Conservation (phyloP, 2,113 vertebrate species). For the Scomber japonicus region DNA sequence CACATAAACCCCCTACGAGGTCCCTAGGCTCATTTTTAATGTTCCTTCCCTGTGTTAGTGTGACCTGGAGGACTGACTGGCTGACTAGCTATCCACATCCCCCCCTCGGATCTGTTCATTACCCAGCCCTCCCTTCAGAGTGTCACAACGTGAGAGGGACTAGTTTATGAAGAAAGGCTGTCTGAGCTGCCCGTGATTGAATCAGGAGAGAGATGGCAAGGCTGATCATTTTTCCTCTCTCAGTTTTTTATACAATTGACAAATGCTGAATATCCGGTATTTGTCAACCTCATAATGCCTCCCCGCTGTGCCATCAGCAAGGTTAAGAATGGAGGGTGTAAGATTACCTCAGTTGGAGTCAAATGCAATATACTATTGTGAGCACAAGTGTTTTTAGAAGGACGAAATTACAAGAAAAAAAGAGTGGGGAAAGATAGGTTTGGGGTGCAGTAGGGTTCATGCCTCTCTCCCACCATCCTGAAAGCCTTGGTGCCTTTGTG, state of each 20-base stretch:
- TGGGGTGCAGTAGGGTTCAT: constrained; percentile 31
- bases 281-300: constrained; percentile 45
- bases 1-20: constrained; percentile 79
- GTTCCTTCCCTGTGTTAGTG: constrained; percentile 67
- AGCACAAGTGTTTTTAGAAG: constrained; percentile 40
- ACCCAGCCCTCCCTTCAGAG: constrained; percentile 76
- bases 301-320: constrained; percentile 42
- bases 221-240: constrained; percentile 48
- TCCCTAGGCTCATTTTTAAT: constrained; percentile 77
- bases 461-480: constrained; percentile 47
- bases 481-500: constrained; percentile 72
- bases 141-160: constrained; percentile 81
- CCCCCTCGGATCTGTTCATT: constrained; percentile 82
- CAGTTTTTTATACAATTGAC: constrained; percentile 38
- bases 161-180: constrained; percentile 83
- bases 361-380: background rate
- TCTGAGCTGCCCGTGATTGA: constrained; percentile 79
- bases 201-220: constrained; percentile 76
- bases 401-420: constrained; percentile 38
- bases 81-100: constrained; percentile 72
- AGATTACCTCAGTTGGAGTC: constrained; percentile 28
- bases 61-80: constrained; percentile 75
- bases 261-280: constrained; percentile 45
- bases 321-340: constrained; percentile 38
- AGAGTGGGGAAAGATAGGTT: constrained; percentile 25